phyloP scores from a whole-genome alignment of 2,113 vertebrate genomes.

The Cygnus buccinator region DNA sequence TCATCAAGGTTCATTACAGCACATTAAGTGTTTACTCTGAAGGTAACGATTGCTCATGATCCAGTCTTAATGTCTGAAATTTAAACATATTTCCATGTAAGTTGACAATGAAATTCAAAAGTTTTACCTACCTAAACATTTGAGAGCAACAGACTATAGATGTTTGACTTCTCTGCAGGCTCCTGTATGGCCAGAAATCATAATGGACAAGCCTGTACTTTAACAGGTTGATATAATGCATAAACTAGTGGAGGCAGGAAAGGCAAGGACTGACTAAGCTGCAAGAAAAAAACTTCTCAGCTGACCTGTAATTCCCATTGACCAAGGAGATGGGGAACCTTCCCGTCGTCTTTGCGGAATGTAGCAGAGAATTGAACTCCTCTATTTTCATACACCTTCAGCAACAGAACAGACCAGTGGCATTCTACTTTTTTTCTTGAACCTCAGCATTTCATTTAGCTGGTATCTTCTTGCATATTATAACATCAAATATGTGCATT shows the following conservation, averaged over 20 bases:
- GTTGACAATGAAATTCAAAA: background rate
- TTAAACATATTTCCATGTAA: background rate
- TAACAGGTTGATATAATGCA: background rate
- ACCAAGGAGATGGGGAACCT: background rate
- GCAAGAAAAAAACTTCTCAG: background rate
- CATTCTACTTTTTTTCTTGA: background rate
- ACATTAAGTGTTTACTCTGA: background rate
- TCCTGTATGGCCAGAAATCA: background rate
- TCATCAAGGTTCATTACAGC: background rate
- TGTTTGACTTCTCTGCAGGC: background rate
- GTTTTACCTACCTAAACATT: background rate
- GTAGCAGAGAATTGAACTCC: background rate
- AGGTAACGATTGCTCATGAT: background rate
- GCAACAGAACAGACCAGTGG: background rate
- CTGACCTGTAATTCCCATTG: background rate
- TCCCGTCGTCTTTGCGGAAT: background rate
- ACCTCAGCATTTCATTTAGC: background rate
- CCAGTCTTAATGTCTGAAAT: background rate
- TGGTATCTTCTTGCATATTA: background rate
- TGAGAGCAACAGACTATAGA: background rate
- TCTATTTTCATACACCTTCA: background rate
- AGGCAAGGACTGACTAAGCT: background rate
- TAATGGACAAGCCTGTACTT: background rate
- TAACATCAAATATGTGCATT: background rate
- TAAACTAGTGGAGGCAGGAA: background rate